Conservation (phyloP, 2,888 invertebrate genomes). For the Philereme transversata region DNA sequence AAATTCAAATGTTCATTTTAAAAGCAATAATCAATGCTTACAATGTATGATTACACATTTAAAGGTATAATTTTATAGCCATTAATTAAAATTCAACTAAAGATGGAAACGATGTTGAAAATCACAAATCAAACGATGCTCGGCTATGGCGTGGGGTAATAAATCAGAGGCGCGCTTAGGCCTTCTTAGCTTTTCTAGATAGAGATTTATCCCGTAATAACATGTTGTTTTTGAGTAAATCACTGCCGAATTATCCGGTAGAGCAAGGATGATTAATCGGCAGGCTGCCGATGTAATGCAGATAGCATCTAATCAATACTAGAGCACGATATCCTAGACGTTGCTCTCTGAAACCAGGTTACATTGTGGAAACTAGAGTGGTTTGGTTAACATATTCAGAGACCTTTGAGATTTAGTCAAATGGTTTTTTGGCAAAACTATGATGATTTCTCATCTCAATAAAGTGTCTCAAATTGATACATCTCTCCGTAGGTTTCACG, state of each 20-base stretch:
- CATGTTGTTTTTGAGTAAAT: conserved; percentile 83
- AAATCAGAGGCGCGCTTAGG: conserved; percentile 81
- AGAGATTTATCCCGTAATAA: conserved; percentile 84
- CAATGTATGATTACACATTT: conserved; percentile 72
- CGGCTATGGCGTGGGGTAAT: conserved; percentile 71
- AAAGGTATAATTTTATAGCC: conserved; percentile 75
- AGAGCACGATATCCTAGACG: not conserved
- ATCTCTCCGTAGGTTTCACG: too few relatives aligned
- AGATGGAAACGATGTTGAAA: conserved; percentile 72
- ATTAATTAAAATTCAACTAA: conserved; percentile 82
- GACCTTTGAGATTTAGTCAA: too few relatives aligned
- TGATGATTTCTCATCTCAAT: too few relatives aligned
- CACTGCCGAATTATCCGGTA: conserved; percentile 84
- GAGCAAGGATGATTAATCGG: conserved; percentile 80
- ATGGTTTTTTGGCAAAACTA: too few relatives aligned
- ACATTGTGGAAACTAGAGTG: too few relatives aligned
- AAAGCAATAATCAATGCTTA: conserved; percentile 76
- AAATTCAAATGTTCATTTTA: conserved; percentile 62
- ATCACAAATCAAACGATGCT: conserved; percentile 78
- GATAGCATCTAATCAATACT: conserved; percentile 23
- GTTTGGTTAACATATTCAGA: too few relatives aligned
- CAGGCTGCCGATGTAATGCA: conserved; percentile 73
- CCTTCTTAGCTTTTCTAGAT: conserved; percentile 84
- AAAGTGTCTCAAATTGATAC: too few relatives aligned
- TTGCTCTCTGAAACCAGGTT: not conserved